Evolutionary conservation across 2,797 vertebrate species (phyloP), one percentile per base, ranked within the genome.

Genomic region (Diplodus puntazzo): DNA sequence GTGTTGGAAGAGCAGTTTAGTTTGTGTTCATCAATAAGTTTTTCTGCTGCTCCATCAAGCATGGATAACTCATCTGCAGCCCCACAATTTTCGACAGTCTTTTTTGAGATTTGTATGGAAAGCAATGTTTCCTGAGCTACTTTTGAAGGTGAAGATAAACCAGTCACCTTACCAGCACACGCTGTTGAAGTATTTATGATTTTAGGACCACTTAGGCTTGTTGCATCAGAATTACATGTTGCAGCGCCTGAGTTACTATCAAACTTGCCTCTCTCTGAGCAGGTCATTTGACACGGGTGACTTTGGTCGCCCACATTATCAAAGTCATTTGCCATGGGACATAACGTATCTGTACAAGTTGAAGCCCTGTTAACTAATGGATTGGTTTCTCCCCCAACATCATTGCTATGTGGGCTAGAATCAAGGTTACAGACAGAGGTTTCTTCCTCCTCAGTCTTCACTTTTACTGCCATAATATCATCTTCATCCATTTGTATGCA

Each of bases 361-460:
- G 66, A 60, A 17, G 66, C 77, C 14, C 43, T 42, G 49, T 71
- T 62, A 48, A 64, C 45, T 53, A 59, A 68, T 70, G 23, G 14
- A 65, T 46, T 68, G 52, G 20, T 45, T 67, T 82, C 82, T 30
- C 80, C 75, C 7, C 20, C 61, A 46, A 23, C 59, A 66, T 79
- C 64, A 58, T 79, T 78, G 62, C 67, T 72, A 17, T 87, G 69
- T 8, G 81, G 70, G 16, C 69, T 60, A 21, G 82, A 65, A 57
- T 81, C 82, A 30, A 89, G 27, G 39, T 73, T 86, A 61, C 74
- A 88, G 45, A 92, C 65, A 16, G 87, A 86, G 2, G 89, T 92
- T 91, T 94, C 94, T 72, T 91, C 90, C 52, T 95, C 94, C 63
- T 92, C 92, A 27, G 85, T 80, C 79, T 95, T 94, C 8, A 93